A percentile compares a stretch with the other conserved stretches of the same genome.
Evolutionary conservation across 2,797 vertebrate species (phyloP).

Genomic region (Allobates femoralis): DNA sequence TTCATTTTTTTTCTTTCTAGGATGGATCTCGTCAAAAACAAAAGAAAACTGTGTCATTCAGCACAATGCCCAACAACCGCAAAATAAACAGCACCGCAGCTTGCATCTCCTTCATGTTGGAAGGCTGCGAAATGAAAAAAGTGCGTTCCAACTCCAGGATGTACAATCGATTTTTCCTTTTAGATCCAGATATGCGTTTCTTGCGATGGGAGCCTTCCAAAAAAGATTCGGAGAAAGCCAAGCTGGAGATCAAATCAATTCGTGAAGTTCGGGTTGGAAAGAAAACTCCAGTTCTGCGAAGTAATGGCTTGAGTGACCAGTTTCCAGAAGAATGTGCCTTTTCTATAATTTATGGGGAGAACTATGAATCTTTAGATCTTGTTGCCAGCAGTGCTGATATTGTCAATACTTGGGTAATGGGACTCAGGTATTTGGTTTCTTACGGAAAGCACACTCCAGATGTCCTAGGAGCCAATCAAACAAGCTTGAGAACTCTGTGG

Average conservation of each 20-base stretch:
- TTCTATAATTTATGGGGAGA: constrained; percentile 94
- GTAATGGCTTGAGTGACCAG: constrained; percentile 91
- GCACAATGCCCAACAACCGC: constrained; percentile 89
- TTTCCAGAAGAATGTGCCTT: constrained; percentile 92
- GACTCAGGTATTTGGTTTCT: constrained; percentile 89
- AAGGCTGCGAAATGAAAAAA: constrained; percentile 94
- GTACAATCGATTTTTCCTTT: constrained; percentile 92
- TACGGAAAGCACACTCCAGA: constrained; percentile 87
- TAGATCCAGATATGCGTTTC: constrained; percentile 88
- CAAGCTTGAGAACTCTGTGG: constrained; percentile 89
- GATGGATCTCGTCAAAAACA: constrained; percentile 87
- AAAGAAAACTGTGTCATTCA: constrained; percentile 94
- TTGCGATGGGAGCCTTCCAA: constrained; percentile 93
- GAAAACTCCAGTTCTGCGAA: constrained; percentile 89
- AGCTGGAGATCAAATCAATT: constrained; percentile 90
- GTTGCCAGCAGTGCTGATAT: constrained; percentile 89
- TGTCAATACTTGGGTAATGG: constrained; percentile 94
- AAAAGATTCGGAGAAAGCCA: constrained; percentile 92
- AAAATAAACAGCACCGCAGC: constrained; percentile 93
- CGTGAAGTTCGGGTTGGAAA: constrained; percentile 91
- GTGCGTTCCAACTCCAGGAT: constrained; percentile 93
- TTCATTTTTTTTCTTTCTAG: constrained; percentile 70
- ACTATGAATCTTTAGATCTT: constrained; percentile 91
- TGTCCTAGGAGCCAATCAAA: constrained; percentile 80
- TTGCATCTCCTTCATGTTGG: constrained; percentile 94